Percentiles rank a stretch among this genome's conserved stretches.
These are phyloP conservation scores for Drosophila quasianomalipes DNA, from an alignment of 2,888 invertebrate species.

Conservation along the genomic window DNA sequence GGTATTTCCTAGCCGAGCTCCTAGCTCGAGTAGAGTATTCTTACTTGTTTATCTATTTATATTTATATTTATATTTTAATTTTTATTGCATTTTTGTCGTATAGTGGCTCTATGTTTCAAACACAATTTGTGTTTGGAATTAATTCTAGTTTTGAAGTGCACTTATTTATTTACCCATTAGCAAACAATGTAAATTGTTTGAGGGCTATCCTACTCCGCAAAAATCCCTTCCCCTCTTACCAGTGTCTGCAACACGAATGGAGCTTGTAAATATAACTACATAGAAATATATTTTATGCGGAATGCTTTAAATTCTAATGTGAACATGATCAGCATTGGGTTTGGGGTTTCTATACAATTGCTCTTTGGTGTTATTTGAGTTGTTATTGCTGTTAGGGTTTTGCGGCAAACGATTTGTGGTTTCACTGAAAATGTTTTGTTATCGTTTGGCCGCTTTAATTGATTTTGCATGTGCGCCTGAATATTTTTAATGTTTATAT, in stretches of 20 bases:
- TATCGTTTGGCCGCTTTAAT: constrained; percentile 63
- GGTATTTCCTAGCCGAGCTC: neutral
- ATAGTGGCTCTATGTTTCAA: neutral
- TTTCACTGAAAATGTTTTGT: constrained; percentile 64
- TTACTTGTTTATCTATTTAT: neutral
- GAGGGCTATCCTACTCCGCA: neutral
- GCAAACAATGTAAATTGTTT: constrained; percentile 35
- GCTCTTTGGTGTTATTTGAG: constrained; percentile 13
- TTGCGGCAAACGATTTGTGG: constrained; percentile 71
- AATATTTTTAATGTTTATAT: constrained; percentile 43
- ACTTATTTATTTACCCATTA: constrained; percentile 11
- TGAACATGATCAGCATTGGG: constrained; percentile 47
- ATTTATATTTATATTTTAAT: neutral
- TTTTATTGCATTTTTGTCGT: neutral
- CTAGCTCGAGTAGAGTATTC: neutral
- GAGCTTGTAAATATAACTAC: constrained; percentile 49
- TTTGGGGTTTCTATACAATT: constrained; percentile 26
- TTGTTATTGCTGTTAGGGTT: constrained; percentile 31
- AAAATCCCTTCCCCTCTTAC: neutral
- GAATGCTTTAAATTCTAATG: constrained; percentile 46
- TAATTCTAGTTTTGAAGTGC: neutral
- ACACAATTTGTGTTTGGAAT: neutral
- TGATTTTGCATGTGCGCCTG: constrained; percentile 69
- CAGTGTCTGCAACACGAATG: constrained; percentile 17
- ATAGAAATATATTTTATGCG: constrained; percentile 50